A percentile compares a stretch with the other conserved stretches of the same genome.
phyloP scores from a whole-genome alignment of 2,113 vertebrate species.

The Piaya cayana region DNA sequence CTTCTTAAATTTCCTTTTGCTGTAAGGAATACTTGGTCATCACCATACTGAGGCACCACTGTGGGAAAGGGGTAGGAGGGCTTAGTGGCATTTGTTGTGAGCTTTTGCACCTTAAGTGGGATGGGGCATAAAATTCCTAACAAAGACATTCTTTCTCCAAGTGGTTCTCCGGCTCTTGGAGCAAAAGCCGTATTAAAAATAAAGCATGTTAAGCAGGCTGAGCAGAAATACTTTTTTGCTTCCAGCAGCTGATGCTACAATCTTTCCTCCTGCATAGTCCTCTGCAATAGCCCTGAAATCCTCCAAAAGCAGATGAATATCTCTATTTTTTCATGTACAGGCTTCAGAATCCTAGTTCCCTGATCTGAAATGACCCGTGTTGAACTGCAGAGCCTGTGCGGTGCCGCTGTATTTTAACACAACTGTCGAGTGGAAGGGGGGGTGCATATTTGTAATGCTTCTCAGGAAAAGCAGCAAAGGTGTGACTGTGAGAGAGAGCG shows the following conservation, averaged over 20 bases:
- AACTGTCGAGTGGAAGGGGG: neutral
- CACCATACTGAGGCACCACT: neutral
- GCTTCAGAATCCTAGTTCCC: neutral
- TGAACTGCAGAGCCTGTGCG: accelerated
- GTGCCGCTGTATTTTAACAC: neutral
- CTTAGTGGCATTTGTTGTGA: neutral
- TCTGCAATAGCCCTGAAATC: neutral
- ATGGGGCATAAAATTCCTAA: slow-evolving; percentile 27
- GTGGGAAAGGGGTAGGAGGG: slow-evolving; percentile 37
- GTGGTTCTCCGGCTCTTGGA: neutral
- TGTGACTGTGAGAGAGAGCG: neutral
- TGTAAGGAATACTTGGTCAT: neutral
- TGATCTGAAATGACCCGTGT: neutral
- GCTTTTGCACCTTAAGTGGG: slow-evolving; percentile 38
- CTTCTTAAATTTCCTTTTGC: neutral
- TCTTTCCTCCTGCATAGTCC: neutral
- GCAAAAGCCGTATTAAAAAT: slow-evolving; percentile 36
- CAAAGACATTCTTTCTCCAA: slow-evolving; percentile 45
- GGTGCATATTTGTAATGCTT: neutral
- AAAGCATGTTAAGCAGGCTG: slow-evolving; percentile 11
- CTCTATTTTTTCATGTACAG: accelerated
- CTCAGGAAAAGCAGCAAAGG: neutral
- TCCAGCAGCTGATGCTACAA: neutral
- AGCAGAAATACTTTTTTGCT: slow-evolving; percentile 15
- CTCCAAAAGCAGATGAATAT: neutral